These are phyloP conservation scores for Heliconius ismenius DNA, from an alignment of 2,888 invertebrate genomes.

Conservation along the genomic window DNA sequence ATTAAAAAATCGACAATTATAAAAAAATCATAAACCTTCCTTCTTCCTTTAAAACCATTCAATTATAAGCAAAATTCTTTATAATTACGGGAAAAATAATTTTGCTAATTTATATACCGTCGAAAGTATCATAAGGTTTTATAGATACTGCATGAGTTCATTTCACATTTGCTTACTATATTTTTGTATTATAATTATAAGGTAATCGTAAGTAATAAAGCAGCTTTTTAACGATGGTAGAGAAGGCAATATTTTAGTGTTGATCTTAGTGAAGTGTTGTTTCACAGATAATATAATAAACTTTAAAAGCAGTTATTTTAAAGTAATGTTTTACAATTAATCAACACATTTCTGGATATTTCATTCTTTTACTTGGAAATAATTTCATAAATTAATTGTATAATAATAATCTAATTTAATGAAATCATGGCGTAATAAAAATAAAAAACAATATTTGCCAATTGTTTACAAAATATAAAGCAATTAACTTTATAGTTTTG, in stretches of 20 bases:
- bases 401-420: neutral
- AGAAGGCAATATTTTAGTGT: neutral
- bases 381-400: neutral
- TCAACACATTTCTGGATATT: neutral
- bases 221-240: neutral
- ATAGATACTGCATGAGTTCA: conserved; percentile 2
- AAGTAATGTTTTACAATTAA: neutral
- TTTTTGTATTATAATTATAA: neutral
- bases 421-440: neutral
- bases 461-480: neutral
- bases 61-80: neutral
- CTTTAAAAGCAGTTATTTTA: neutral
- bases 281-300: conserved; percentile 1
- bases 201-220: neutral
- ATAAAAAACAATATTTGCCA: neutral
- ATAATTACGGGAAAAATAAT: neutral
- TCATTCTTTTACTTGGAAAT: neutral
- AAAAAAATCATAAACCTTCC: neutral
- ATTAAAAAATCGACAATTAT: neutral
- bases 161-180: conserved; percentile 5
- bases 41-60: neutral
- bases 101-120: neutral
- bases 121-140: conserved; percentile 17
- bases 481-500: neutral
- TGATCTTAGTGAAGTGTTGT: neutral